Conservation (phyloP, 2,797 vertebrate species). For the Orestias chungarensis region DNA sequence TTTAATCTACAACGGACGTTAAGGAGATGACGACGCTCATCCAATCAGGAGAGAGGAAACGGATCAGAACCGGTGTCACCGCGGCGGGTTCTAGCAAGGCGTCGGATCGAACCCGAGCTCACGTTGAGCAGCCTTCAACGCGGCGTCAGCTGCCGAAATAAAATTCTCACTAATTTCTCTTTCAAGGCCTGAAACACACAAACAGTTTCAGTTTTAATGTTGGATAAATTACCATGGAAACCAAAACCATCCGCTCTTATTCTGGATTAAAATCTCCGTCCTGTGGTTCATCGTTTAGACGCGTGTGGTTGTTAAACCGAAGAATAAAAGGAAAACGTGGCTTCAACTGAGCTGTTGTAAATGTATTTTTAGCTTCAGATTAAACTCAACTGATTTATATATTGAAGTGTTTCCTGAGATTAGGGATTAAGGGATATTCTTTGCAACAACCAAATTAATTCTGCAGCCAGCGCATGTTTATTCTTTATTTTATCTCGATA, state of each 20-base stretch:
- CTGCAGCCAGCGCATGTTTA: not conserved
- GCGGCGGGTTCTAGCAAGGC: not conserved
- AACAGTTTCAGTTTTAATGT: not conserved
- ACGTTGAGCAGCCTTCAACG: too few relatives aligned
- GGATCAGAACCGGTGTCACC: not conserved
- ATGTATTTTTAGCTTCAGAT: not conserved
- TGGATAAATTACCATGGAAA: not conserved
- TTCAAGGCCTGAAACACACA: not conserved
- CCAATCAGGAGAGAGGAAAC: slow-evolving; percentile 7
- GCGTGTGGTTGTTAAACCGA: too few relatives aligned
- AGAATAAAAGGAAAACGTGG: too few relatives aligned
- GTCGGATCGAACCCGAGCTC: not conserved
- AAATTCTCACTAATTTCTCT: not conserved
- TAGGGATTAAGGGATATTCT: too few relatives aligned
- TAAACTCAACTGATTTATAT: not conserved
- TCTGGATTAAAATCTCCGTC: not conserved
- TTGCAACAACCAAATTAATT: not conserved
- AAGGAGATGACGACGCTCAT: slow-evolving; percentile 1
- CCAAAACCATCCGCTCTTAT: not conserved
- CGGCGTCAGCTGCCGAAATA: not conserved
- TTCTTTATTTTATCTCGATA: not conserved
- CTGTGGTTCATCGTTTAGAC: too few relatives aligned
- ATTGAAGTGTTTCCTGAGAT: not conserved
- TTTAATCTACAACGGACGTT: slow-evolving; percentile 68
- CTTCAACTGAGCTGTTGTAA: not conserved